These are phyloP conservation scores for Brachycybe producta DNA, from an alignment of 2,888 invertebrate genomes.

Conservation along the genomic window DNA sequence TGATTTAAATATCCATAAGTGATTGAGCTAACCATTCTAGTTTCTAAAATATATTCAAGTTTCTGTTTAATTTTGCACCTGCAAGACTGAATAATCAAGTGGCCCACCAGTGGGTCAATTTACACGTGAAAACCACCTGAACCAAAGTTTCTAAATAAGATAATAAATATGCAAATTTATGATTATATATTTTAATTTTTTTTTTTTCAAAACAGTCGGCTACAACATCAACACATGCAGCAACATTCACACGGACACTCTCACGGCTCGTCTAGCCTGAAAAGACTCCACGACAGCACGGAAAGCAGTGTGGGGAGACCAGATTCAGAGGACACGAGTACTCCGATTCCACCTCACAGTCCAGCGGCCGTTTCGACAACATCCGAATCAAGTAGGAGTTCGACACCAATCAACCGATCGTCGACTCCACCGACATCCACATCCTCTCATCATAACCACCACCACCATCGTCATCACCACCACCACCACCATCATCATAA, in stretches of 20 bases:
- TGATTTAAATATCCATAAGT: too few species aligned
- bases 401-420: constrained; percentile 15
- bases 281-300: constrained; percentile 14
- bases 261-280: not conserved
- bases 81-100: too few species aligned
- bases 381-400: constrained; percentile 21
- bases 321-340: constrained; percentile 22
- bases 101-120: too few species aligned
- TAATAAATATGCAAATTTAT: too few species aligned
- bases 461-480: not conserved
- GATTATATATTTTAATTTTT: too few species aligned
- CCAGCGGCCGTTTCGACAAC: constrained; percentile 23
- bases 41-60: too few species aligned
- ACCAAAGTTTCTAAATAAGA: too few species aligned
- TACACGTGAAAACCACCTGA: too few species aligned
- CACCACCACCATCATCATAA: not conserved
- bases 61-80: too few species aligned
- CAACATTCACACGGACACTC: constrained; percentile 21
- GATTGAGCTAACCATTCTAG: too few species aligned
- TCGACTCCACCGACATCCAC: constrained; percentile 11
- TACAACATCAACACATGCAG: constrained; percentile 24
- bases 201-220: too few species aligned
- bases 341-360: constrained; percentile 21
- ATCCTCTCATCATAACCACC: not conserved
- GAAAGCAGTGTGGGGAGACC: constrained; percentile 15